Evolutionary conservation across 2,888 invertebrate genomes (phyloP), one percentile per base, ranked within the genome.

Genomic region (Allophyes oxyacanthae): DNA sequence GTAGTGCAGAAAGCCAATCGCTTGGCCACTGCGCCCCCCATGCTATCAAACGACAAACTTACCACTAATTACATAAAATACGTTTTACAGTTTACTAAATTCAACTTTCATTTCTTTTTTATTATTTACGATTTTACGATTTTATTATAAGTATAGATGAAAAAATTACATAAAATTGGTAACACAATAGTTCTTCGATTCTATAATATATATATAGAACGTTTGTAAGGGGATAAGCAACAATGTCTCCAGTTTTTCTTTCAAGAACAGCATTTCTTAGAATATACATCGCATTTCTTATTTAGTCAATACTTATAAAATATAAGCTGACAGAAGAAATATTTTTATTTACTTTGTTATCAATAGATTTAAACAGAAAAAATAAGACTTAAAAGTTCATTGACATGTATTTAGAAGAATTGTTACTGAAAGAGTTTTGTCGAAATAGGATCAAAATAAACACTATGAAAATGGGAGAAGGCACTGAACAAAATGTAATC

Each of bases 401-500:
- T 37, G 15, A 15, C 0, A 36, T 8, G 14, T 15, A 20, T 33
- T 33, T 20, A 15, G 28, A 8, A 28, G 28, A 28, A 28, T 28
- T 28, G 1, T 4, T 28, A 28, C 6, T 28, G 6, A 32, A 36
- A 28, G 10, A 41, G 20, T 42, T 43, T 34, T 20, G 1, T 7
- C 11, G 30, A 42, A 55, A 38, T 42, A 15, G 8, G 13, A 30
- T 41, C 9, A n/a, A 40, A 34, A 51, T 10, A 46, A 46, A 43
- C 32, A 40, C 30, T 32, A 28, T 7, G 28, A 56, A 45, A 64
- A 56, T 46, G 10, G n/a, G 42, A 50, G 34, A 25, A 26, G 20
- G 25, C 15, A 46, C 33, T 36, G 26, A 42, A 56, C 32, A 6
- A 44, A 61, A 52, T 41, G 52, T 52, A 53, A 68, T 68, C 30